Evolutionary conservation across 2,113 vertebrate genomes (phyloP).

Genomic region (Megaceryle torquata): DNA sequence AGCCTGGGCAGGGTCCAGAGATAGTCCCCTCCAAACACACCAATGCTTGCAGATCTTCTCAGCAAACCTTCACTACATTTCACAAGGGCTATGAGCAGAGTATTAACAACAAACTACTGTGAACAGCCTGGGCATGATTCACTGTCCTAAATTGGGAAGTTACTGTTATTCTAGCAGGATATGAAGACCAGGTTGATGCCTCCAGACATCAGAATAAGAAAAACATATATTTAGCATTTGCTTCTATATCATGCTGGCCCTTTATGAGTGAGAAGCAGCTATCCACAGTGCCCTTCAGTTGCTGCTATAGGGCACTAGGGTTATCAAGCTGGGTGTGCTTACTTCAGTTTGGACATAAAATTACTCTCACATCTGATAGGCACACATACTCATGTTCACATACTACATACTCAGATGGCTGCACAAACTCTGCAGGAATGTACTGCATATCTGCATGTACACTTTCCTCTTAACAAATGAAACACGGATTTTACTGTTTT

Average conservation of each 20-base stretch:
- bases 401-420: background rate
- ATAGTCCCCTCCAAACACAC: background rate
- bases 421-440: background rate
- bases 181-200: background rate
- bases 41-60: background rate
- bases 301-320: background rate
- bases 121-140: slow-evolving; percentile 15
- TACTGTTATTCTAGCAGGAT: background rate
- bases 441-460: background rate
- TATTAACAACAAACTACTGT: background rate
- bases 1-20: background rate
- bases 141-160: background rate
- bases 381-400: accelerated
- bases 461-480: background rate
- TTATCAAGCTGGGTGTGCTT: background rate
- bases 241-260: background rate
- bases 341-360: background rate
- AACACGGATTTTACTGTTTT: background rate
- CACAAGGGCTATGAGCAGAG: background rate
- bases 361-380: background rate
- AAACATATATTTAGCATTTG: background rate
- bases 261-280: background rate
- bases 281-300: background rate
- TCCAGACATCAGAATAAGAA: background rate
- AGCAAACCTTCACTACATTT: background rate